Evolutionary conservation across 1,140 invertebrate species (phyloP), one percentile per base, ranked within the genome.

Genomic region (Argopecten irradians): DNA sequence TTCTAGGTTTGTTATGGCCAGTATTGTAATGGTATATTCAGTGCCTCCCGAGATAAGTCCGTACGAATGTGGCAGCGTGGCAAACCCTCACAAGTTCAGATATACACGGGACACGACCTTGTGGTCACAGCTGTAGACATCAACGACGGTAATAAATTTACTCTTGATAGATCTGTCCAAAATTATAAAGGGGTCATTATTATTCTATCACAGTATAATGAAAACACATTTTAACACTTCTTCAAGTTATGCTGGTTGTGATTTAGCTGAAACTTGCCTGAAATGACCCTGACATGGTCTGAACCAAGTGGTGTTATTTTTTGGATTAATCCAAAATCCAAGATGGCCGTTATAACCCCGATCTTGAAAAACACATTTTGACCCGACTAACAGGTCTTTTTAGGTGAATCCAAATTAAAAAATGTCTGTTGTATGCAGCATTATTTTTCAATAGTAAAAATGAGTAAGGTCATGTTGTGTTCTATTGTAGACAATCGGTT

Each of bases 1-100:
- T 86, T 88, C 0, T 55, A 95, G 95, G 93, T 94, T 11, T 91
- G 89, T 22, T 94, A 94, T 91, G 93, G 93, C 22, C 28, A 87
- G 28, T 36, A 89, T 39, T 92, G 92, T 88, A 43, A 92, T 33
- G 85, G 87, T 32, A 89, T 94, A 55, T 94, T 95, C 91, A 95
- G 94, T 91, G 92, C 93, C 0, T 95, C 95, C 19, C 88, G 95
- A 86, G 95, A 95, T 87, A 94, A 93, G 83, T 89, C 92, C 0
- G 91, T 95, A 8, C 93, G 93, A 88, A 88, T 95, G 46, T 95
- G 95, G 95, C 89, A 91, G 36, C 71, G 86, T 34, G 93, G 91
- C 0, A 91, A 91, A 55, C 46, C 90, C 16, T 86, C 92, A 35
- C 87, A 88, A 33, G 34, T 93, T 32, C 36, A 88, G 36, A 91